Base-by-base conservation (phyloP, 2,888 invertebrate species). In the Cheilosia variabilis region DNA sequence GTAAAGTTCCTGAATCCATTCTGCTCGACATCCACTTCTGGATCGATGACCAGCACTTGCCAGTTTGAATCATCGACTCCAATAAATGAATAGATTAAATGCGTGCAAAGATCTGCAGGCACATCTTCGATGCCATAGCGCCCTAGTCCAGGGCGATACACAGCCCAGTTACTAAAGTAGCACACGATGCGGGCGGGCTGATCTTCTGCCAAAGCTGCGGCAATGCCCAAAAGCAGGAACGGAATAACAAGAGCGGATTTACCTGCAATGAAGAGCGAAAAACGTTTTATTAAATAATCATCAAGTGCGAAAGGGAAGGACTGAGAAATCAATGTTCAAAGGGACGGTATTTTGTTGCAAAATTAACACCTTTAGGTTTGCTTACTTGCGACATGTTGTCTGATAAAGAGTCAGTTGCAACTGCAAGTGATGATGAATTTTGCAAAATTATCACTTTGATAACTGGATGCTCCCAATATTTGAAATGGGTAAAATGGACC, bases 1-100 rank as follows among this genome's bases (percentile, higher is more conserved):
- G 96, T 97, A 90, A 98, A 98, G 89, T 96, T 96, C 62, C 93
- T 93, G 92, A 96, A 97, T 0, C 97, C 97, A 88, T 93, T 94
- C 90, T 96, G 93, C 0, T 95, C 95, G 4, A 96, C 93, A 90
- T 97, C 97, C 90, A 96, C 89, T 93, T 97, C 96, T 3, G 95
- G 95, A 91, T 97, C 97, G 62, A 97, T 95, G 22, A 97, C 93
- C 9, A 97, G 93, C 6, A 97, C 95, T 89, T 95, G 95, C 94
- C 96, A 96, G 15, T 94, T 94, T 41, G 94, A 94, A 91, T 97
- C 96, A 88, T 96, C 94, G 83, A 97, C 95, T 0, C 97, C 97
- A 88, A 97, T 95, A 92, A 98, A 98, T 2, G 97, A 97, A 92
- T 98, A 98, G 66, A 98, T 95, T 57, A 97, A 91, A 91, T 98